Evolutionary conservation across 2,888 invertebrate species (phyloP).

Genomic region (Dendrolimus pini): DNA sequence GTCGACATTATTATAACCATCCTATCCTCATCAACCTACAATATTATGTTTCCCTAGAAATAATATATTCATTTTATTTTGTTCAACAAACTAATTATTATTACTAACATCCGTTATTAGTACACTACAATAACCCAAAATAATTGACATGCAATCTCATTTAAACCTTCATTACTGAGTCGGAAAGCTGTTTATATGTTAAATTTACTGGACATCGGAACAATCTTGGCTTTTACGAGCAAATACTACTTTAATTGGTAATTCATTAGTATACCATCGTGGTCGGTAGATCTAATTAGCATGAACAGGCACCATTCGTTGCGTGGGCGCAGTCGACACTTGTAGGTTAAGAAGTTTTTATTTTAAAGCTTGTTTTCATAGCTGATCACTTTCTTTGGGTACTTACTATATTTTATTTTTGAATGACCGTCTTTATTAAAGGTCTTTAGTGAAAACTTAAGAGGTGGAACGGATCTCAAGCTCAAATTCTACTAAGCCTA

Average conservation of each 20-base stretch:
- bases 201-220: neutral
- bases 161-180: neutral
- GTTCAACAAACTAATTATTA: too few species aligned
- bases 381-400: too few species aligned
- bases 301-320: slow-evolving; percentile 1
- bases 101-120: too few species aligned
- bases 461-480: too few species aligned
- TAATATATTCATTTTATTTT: too few species aligned
- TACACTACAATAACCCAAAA: neutral
- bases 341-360: neutral
- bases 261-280: slow-evolving; percentile 42
- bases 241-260: slow-evolving; percentile 39
- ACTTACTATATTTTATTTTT: too few species aligned
- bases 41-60: too few species aligned
- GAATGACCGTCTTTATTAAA: too few species aligned
- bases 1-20: too few species aligned
- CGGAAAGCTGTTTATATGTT: neutral
- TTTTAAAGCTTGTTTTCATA: neutral
- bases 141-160: neutral
- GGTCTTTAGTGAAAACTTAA: too few species aligned
- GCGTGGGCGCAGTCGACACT: neutral
- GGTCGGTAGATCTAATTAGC: slow-evolving; percentile 8
- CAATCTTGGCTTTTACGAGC: slow-evolving; percentile 10
- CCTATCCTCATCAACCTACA: too few species aligned
- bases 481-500: too few species aligned